These are phyloP conservation scores for Mugil cephalus DNA, from an alignment of 2,113 vertebrate genomes.

Conservation along the genomic window DNA sequence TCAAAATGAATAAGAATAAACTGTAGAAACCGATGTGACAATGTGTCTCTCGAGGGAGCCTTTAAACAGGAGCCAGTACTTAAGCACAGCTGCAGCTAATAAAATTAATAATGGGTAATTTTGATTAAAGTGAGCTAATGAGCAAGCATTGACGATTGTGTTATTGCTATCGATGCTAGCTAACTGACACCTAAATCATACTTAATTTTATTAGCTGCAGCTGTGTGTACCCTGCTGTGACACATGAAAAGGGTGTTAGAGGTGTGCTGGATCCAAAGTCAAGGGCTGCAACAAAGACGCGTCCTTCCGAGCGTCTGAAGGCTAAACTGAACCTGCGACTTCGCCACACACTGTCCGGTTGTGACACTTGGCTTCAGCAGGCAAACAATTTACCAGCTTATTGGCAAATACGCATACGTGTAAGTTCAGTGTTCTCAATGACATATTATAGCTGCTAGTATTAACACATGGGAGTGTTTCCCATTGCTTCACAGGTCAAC, in stretches of 20 bases:
- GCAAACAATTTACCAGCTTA: not conserved
- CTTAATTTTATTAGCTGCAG: conserved; percentile 45
- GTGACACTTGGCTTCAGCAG: too few relatives aligned
- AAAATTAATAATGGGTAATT: conserved; percentile 58
- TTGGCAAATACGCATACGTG: not conserved
- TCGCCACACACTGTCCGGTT: not conserved
- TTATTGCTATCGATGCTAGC: conserved; percentile 39
- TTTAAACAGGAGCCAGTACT: conserved; percentile 30
- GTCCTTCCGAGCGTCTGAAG: conserved; percentile 35
- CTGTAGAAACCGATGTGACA: conserved; percentile 14
- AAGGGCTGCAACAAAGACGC: conserved; percentile 15
- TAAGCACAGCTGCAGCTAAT: conserved; percentile 57
- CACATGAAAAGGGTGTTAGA: conserved; percentile 2
- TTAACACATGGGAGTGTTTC: not conserved
- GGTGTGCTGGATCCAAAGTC: conserved; percentile 21
- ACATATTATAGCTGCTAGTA: not conserved
- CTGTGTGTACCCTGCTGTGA: conserved; percentile 33
- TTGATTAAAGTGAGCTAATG: conserved; percentile 48
- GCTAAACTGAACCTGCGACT: conserved; percentile 13
- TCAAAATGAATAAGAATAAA: not conserved
- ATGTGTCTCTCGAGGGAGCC: conserved; percentile 23
- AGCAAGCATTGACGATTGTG: conserved; percentile 30
- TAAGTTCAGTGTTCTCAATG: not conserved
- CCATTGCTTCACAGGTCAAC: not conserved
- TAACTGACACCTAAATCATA: conserved; percentile 43